Evolutionary conservation across 1,140 invertebrate species (phyloP), one percentile per base, ranked within the genome.

Genomic region (Lepidotrigona ventralis): DNA sequence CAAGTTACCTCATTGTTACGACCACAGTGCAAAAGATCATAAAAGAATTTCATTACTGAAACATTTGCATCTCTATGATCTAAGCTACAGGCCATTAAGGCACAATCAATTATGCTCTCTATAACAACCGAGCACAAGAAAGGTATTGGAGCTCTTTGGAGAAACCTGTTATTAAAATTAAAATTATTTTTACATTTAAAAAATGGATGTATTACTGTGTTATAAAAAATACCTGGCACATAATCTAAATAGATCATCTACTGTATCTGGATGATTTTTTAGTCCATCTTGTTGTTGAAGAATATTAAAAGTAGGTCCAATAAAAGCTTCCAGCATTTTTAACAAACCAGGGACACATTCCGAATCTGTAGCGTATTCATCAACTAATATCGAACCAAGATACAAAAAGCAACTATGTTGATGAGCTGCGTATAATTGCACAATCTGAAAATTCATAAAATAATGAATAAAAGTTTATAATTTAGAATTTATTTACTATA

Each of bases 41-140:
- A 96, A 74, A 98, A 96, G 93, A 98, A 99, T 95, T 98, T 99
- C 97, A 99, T 98, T 23, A 99, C 98, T 26, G 98, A 98, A 39
- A 96, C 96, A 95, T 99, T 99, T 12, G 99, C 99, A 89, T 99
- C 99, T 92, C 97, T 96, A 93, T 99, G 99, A 93, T 99, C 98
- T 66, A 99, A 94, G 21, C 96, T 95, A 85, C 96, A 96, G 17
- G 98, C 97, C 87, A 97, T 95, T 56, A 98, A 93, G 46, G 97
- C 98, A 94, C 97, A 98, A 90, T 97, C 96, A 85, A 99, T 93
- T 85, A 99, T 96, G 21, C 96, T 96, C 53, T 95, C 95, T 71
- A 98, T 94, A 60, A 97, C 95, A 23, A 94, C 91, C 91, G 96
- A 96, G 90, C 97, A 96, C 51, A 99, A 95, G 92, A 99, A 97